A percentile compares a stretch with the other conserved stretches of the same genome.
These are phyloP conservation scores for Ceratosolen fusciceps DNA, from an alignment of 1,140 invertebrate species.

Conservation along the genomic window DNA sequence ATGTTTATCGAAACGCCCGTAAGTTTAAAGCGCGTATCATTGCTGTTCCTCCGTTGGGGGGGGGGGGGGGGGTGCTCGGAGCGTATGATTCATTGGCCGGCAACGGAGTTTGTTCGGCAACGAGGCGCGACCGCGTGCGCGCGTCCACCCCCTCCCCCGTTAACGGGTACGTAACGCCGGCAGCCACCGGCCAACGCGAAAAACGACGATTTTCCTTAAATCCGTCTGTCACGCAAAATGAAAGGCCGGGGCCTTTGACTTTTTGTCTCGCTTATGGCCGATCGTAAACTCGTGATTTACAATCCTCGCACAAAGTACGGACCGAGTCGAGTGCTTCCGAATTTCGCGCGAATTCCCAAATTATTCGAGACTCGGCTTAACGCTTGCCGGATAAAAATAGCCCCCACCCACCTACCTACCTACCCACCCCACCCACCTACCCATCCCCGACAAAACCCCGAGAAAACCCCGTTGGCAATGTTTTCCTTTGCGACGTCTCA, in stretches of 20 bases:
- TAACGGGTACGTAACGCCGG: neutral
- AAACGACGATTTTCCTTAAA: slow-evolving; percentile 29
- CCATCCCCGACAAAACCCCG: too few relatives aligned
- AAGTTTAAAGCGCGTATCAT: slow-evolving; percentile 52
- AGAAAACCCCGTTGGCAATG: too few relatives aligned
- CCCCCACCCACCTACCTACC: neutral
- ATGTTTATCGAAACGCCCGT: slow-evolving; percentile 52
- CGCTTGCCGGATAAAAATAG: slow-evolving; percentile 13
- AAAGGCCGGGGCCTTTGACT: slow-evolving; percentile 36
- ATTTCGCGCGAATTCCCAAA: slow-evolving; percentile 44
- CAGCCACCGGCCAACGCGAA: neutral
- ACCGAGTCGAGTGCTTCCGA: slow-evolving; percentile 34
- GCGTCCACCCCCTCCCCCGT: slow-evolving; percentile 18
- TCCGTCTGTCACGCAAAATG: slow-evolving; percentile 36
- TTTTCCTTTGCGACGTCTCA: neutral
- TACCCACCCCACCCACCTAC: too few relatives aligned
- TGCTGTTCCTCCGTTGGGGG: slow-evolving; percentile 42
- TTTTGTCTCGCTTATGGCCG: slow-evolving; percentile 34
- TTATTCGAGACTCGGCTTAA: slow-evolving; percentile 38
- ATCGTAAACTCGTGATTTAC: slow-evolving; percentile 50
- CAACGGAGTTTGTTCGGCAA: slow-evolving; percentile 35
- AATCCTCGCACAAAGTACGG: slow-evolving; percentile 37
- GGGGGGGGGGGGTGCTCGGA: too few relatives aligned
- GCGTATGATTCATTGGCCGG: slow-evolving; percentile 47
- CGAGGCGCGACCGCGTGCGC: neutral